Evolutionary conservation across 2,797 vertebrate species (phyloP), one percentile per base, ranked within the genome.

Genomic region (Enteromius unitaeniatus): DNA sequence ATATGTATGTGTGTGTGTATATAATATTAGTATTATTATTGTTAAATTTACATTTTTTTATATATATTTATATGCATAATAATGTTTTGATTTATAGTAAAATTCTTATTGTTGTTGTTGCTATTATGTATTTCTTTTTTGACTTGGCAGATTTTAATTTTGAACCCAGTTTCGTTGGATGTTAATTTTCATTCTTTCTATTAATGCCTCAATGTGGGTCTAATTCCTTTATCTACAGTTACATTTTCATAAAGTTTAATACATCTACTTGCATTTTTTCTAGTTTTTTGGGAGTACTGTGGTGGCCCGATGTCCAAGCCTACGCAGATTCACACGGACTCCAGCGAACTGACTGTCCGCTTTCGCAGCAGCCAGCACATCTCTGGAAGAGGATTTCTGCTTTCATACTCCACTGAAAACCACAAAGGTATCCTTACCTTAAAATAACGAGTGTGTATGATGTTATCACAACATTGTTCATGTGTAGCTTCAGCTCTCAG

Each of bases 351-450:
- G 0, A 96, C 92, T 7, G 88, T 97, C 87, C 94, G 88, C 77
- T 97, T 97, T 90, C 90, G 91, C 81, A 95, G 95, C 72, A 92
- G 95, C 55, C 93, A 91, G 19, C 96, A 96, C 0, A 88, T 95
- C 62, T 96, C 96, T 1, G 96, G 96, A 62, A 93, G 96, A 82
- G 96, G 96, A 4, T 97, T 97, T 90, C 91, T 96, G 79, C 91
- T 97, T 62, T 95, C 95, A 62, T 97, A 96, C 72, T 92, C 94
- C 60, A 95, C 93, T 3, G 94, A 93, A 21, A 95, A 96, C 89
- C 94, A 95, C 86, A 95, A 93, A 94, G 96, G 96, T 97, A 94
- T 64, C 4, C 1, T 76, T 34, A 7, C 23, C 40, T 28, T 21
- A 62, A 70, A 64, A 11, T 23, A 14, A 40, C 31, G 31, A 37